Percentiles rank a stretch among this genome's conserved stretches.
Conservation (phyloP, 2,888 invertebrate genomes). For the Eurytoma adleriae region DNA sequence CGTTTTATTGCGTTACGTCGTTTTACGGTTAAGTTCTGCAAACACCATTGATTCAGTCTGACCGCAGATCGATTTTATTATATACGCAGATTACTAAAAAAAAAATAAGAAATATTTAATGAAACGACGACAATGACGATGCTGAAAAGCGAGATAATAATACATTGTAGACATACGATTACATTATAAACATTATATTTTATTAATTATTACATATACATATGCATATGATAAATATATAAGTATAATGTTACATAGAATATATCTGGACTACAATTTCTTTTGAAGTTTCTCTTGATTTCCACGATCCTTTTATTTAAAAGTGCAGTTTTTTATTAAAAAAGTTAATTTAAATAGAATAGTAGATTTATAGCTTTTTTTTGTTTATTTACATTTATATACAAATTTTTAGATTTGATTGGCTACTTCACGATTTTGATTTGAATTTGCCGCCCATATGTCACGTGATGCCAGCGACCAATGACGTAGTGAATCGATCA, state of each 20-base stretch:
- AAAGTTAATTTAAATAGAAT: neutral
- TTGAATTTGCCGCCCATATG: slow-evolving; percentile 11
- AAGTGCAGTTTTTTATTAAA: neutral
- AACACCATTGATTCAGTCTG: slow-evolving; percentile 10
- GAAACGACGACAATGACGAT: slow-evolving; percentile 65
- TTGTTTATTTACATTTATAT: neutral
- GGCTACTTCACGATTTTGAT: neutral
- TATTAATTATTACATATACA: slow-evolving; percentile 72
- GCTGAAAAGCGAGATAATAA: slow-evolving; percentile 67
- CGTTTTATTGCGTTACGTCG: slow-evolving; percentile 8
- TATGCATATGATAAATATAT: slow-evolving; percentile 67
- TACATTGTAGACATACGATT: slow-evolving; percentile 70
- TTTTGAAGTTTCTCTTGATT: slow-evolving; percentile 7
- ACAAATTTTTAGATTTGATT: neutral
- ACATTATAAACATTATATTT: slow-evolving; percentile 74
- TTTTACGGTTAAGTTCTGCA: slow-evolving; percentile 16
- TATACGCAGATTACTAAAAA: slow-evolving; percentile 13
- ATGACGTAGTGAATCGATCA: neutral
- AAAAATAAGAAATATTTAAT: slow-evolving; percentile 17
- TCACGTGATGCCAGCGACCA: slow-evolving; percentile 31
- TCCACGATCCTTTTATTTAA: neutral
- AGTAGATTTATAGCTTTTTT: neutral
- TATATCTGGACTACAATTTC: slow-evolving; percentile 32
- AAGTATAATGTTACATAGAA: slow-evolving; percentile 71
- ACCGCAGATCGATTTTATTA: slow-evolving; percentile 5